These are phyloP conservation scores for Neomonachus schauinslandi DNA, from an alignment of 2,113 vertebrate species.

Conservation along the genomic window DNA sequence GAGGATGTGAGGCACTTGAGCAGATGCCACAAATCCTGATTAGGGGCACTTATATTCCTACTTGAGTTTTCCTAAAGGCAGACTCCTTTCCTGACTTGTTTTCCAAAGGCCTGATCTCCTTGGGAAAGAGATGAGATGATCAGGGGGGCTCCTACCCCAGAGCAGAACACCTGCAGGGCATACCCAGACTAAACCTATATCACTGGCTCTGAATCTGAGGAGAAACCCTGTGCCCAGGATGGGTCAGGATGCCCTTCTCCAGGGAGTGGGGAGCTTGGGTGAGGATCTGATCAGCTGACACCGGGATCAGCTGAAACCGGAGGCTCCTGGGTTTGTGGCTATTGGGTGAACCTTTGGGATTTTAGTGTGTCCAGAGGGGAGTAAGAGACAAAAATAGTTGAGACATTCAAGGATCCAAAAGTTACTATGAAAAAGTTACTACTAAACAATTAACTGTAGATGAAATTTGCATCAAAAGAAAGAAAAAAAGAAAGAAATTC, in stretches of 20 bases:
- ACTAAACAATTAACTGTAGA: not conserved
- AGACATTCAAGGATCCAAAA: not conserved
- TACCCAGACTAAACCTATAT: not conserved
- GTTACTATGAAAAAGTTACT: not conserved
- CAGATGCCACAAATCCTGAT: not conserved
- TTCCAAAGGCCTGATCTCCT: not conserved
- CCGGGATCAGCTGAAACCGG: not conserved
- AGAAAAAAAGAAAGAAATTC: not conserved
- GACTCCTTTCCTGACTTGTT: not conserved
- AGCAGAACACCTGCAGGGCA: accelerated
- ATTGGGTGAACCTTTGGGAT: not conserved
- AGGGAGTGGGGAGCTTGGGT: not conserved
- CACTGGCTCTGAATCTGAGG: not conserved
- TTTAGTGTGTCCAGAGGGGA: not conserved
- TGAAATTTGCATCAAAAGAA: not conserved
- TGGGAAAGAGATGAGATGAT: not conserved
- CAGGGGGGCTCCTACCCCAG: not conserved
- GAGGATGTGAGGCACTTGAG: too few species aligned
- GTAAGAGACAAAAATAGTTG: not conserved
- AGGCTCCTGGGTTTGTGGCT: not conserved
- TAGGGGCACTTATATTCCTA: too few species aligned
- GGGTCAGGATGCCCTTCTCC: not conserved
- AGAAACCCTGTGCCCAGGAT: not conserved
- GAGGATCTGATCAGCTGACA: too few species aligned
- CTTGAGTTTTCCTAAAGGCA: not conserved